phyloP scores from a whole-genome alignment of 2,113 vertebrate genomes.

The Phyllostomus discolor region DNA sequence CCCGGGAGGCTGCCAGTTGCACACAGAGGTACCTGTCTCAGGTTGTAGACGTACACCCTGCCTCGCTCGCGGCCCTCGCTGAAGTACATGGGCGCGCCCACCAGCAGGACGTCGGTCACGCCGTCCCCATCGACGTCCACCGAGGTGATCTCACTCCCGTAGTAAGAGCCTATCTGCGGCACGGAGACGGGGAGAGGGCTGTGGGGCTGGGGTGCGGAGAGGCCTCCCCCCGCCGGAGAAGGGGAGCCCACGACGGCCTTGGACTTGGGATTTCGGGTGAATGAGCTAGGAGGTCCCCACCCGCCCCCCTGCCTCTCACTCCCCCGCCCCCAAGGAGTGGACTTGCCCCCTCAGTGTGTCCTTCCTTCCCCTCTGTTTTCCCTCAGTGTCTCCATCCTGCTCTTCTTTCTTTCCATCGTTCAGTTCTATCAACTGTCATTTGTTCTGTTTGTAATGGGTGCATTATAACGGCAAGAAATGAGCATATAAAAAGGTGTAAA shows the following conservation, averaged over 20 bases:
- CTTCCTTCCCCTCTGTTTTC: not conserved
- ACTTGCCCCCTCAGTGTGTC: not conserved
- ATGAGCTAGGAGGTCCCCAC: not conserved
- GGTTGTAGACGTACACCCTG: conserved; percentile 89
- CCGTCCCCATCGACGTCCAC: conserved; percentile 89
- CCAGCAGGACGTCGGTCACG: conserved; percentile 89
- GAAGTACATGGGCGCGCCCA: conserved; percentile 97
- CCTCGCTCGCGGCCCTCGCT: conserved; percentile 92
- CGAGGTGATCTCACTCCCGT: conserved; percentile 92
- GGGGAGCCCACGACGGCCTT: not conserved
- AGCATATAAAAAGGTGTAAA: not conserved
- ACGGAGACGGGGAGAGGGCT: not conserved
- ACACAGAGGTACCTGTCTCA: conserved; percentile 79
- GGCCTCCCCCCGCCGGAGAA: accelerated
- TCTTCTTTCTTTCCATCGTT: not conserved
- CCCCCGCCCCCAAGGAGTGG: not conserved
- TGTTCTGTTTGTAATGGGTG: not conserved
- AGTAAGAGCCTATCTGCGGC: conserved; percentile 95
- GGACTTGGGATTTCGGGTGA: not conserved
- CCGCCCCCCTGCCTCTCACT: not conserved
- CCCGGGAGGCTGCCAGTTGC: not conserved
- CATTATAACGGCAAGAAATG: not conserved
- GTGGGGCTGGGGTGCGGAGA: not conserved
- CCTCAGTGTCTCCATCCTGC: accelerated
- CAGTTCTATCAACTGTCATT: not conserved